phyloP scores from a whole-genome alignment of 2,888 invertebrate species.

The Caenorhabditis angaria region DNA sequence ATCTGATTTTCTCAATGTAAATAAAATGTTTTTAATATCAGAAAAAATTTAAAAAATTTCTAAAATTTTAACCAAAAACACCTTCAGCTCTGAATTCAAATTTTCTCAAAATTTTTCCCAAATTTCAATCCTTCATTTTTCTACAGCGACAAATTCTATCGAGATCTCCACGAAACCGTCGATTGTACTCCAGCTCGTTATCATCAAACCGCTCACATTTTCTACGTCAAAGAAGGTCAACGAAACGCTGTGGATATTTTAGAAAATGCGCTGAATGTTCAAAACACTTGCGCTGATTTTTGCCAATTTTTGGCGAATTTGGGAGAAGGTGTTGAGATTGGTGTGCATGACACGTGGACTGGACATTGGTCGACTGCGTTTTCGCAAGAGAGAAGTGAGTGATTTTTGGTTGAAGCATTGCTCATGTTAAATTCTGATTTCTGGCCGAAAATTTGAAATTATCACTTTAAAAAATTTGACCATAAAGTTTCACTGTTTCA shows the following conservation, averaged over 20 bases:
- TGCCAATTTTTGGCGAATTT: slow-evolving; percentile 79
- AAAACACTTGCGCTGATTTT: slow-evolving; percentile 76
- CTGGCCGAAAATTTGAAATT: too few species aligned
- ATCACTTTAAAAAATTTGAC: too few species aligned
- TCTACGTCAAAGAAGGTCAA: slow-evolving; percentile 90
- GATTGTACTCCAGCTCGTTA: slow-evolving; percentile 78
- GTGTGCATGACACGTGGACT: slow-evolving; percentile 91
- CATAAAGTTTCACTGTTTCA: neutral
- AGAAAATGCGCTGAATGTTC: slow-evolving; percentile 78
- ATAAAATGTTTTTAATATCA: too few species aligned
- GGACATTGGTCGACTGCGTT: slow-evolving; percentile 85
- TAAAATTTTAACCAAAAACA: too few species aligned
- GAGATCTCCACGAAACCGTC: slow-evolving; percentile 85
- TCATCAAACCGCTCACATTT: slow-evolving; percentile 90
- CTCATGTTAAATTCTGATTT: too few species aligned
- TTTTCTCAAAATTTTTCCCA: too few species aligned
- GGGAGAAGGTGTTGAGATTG: slow-evolving; percentile 87
- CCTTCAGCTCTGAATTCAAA: too few species aligned
- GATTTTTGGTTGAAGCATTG: too few species aligned
- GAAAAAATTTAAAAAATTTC: too few species aligned
- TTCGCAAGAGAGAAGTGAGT: slow-evolving; percentile 59
- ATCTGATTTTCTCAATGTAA: too few species aligned
- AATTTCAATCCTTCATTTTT: too few species aligned
- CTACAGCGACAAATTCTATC: slow-evolving; percentile 78
- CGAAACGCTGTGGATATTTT: slow-evolving; percentile 83